A percentile compares a stretch with the other conserved stretches of the same genome.
These are phyloP conservation scores for Triplophysa rosa DNA, from an alignment of 2,113 vertebrate species.

Conservation along the genomic window DNA sequence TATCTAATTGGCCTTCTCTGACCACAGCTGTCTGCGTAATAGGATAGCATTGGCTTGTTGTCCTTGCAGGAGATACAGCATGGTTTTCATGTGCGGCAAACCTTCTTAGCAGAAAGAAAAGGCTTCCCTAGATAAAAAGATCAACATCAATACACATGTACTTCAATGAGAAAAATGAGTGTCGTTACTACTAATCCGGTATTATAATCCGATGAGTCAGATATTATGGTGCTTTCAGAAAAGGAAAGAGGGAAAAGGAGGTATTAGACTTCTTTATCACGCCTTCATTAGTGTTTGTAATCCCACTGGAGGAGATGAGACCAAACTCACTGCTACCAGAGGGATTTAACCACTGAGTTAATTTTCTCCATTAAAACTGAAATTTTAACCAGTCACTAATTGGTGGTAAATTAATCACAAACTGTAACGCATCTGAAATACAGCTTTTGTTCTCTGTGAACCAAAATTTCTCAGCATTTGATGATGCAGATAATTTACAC, in stretches of 20 bases:
- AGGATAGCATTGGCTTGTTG: background rate
- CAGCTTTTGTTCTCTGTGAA: background rate
- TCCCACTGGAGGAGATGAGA: slow-evolving; percentile 27
- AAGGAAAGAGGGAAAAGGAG: background rate
- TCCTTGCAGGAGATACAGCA: background rate
- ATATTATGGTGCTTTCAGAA: slow-evolving; percentile 22
- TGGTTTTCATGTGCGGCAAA: background rate
- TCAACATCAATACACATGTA: background rate
- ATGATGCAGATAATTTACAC: background rate
- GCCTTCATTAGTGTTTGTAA: slow-evolving; percentile 26
- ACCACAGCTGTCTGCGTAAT: background rate
- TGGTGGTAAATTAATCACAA: slow-evolving; percentile 17
- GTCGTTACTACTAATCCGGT: slow-evolving; percentile 36
- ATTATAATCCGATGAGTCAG: slow-evolving; percentile 35
- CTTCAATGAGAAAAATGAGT: slow-evolving; percentile 20
- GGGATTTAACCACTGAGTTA: slow-evolving; percentile 22
- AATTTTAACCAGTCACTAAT: background rate
- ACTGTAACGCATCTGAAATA: background rate
- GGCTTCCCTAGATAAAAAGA: background rate
- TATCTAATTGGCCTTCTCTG: slow-evolving; percentile 26
- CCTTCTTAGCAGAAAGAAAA: background rate
- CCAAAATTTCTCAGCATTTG: background rate
- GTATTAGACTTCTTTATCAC: slow-evolving; percentile 41
- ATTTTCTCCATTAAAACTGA: slow-evolving; percentile 1
- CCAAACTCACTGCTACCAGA: slow-evolving; percentile 28